These are phyloP conservation scores for Pangasius djambal DNA, from an alignment of 2,797 vertebrate genomes.

Conservation along the genomic window DNA sequence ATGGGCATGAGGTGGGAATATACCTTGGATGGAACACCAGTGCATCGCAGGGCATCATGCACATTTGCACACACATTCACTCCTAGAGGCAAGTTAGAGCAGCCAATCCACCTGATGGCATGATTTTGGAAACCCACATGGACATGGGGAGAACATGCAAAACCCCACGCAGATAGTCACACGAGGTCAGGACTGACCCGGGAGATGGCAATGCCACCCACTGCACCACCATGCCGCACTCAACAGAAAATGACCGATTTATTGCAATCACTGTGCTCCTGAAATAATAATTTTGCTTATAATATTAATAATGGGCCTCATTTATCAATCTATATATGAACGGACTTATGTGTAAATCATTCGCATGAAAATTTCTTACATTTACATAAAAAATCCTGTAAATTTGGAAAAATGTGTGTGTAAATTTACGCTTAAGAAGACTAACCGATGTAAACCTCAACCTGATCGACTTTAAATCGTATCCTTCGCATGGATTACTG, in stretches of 20 bases:
- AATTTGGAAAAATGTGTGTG: neutral
- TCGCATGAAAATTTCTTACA: neutral
- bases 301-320: neutral
- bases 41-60: neutral
- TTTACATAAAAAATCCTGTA: neutral
- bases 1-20: neutral
- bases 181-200: neutral
- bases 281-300: neutral
- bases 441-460: neutral
- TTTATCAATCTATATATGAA: neutral
- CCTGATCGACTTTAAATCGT: neutral
- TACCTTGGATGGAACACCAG: neutral
- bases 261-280: neutral
- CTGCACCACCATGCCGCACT: neutral
- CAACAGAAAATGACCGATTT: neutral
- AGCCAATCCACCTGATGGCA: neutral
- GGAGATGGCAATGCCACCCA: neutral
- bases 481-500: neutral
- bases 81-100: neutral
- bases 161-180: neutral
- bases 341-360: neutral
- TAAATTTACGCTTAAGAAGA: neutral
- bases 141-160: neutral
- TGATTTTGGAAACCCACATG: neutral
- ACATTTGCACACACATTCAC: neutral